These are phyloP conservation scores for Psittacus erithacus DNA, from an alignment of 2,113 vertebrate genomes.

Conservation along the genomic window DNA sequence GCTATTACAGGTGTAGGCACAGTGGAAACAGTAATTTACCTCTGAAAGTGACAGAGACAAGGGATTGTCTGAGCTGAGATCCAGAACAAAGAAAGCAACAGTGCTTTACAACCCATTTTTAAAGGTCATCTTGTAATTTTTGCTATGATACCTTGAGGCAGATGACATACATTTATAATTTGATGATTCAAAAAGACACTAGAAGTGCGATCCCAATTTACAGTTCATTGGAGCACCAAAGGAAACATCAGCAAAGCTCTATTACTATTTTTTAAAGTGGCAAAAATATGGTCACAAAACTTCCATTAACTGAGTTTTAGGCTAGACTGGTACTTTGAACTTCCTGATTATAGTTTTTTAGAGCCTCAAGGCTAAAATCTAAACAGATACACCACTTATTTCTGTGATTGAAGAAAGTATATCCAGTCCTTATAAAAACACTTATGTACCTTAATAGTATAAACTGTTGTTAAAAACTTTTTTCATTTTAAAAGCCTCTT, in stretches of 20 bases:
- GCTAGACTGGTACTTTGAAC: neutral
- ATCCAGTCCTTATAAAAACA: neutral
- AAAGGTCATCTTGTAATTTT: slow-evolving; percentile 35
- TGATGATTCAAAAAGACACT: neutral
- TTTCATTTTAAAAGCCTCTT: neutral
- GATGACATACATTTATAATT: slow-evolving; percentile 30
- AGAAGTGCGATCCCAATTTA: neutral
- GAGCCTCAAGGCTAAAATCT: neutral
- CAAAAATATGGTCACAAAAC: slow-evolving; percentile 11
- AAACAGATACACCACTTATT: neutral
- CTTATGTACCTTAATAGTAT: neutral
- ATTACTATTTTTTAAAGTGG: neutral
- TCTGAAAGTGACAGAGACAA: neutral
- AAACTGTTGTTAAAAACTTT: neutral
- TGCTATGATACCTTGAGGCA: neutral
- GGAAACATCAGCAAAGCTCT: neutral
- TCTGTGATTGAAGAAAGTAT: neutral
- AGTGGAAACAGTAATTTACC: slow-evolving; percentile 12
- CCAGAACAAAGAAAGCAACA: neutral
- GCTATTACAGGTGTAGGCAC: slow-evolving; percentile 13
- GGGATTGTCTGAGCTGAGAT: neutral
- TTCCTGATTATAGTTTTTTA: slow-evolving; percentile 23
- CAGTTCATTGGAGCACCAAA: neutral
- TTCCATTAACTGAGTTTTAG: neutral
- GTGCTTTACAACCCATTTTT: slow-evolving; percentile 12